A percentile compares a stretch with the other conserved stretches of the same genome.
phyloP scores from a whole-genome alignment of 2,113 vertebrate genomes.

The Melanostigma gelatinosum region DNA sequence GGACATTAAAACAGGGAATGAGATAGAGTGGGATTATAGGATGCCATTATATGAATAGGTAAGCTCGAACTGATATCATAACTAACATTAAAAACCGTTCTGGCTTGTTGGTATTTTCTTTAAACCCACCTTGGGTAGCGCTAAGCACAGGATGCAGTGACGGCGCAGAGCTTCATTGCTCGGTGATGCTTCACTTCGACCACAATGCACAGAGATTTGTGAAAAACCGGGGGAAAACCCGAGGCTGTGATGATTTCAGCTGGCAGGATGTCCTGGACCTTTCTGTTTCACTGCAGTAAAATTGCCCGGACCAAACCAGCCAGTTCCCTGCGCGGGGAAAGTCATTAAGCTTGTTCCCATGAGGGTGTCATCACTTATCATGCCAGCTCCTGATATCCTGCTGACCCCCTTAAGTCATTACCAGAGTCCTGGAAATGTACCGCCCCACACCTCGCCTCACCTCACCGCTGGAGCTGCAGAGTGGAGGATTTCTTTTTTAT shows the following conservation, averaged over 20 bases:
- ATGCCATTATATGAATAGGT: too few relatives aligned
- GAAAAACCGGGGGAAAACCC: background rate
- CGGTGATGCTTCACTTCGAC: conserved; percentile 6
- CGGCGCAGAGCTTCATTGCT: background rate
- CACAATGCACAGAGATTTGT: conserved; percentile 9
- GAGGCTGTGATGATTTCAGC: conserved; percentile 17
- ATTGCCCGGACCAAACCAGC: conserved; percentile 43
- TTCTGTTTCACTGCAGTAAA: conserved; percentile 57
- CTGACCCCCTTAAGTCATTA: conserved; percentile 77
- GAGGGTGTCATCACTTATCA: conserved; percentile 74
- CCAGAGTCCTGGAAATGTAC: conserved; percentile 56
- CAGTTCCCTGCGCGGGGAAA: conserved; percentile 53
- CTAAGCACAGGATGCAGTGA: background rate
- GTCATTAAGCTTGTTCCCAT: conserved; percentile 73
- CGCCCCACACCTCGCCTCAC: conserved; percentile 44
- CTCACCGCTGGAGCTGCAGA: conserved; percentile 20
- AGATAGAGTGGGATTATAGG: too few relatives aligned
- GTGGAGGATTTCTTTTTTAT: conserved; percentile 58
- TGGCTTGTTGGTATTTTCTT: background rate
- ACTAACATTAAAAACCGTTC: background rate
- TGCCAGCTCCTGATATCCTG: conserved; percentile 71
- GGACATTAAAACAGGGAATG: background rate
- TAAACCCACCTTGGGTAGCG: background rate
- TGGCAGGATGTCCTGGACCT: conserved; percentile 38
- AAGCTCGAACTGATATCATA: too few relatives aligned